Percentiles rank a stretch among this genome's conserved stretches.
phyloP scores from a whole-genome alignment of 2,797 vertebrate genomes.

The Petrocephalus sullivani region DNA sequence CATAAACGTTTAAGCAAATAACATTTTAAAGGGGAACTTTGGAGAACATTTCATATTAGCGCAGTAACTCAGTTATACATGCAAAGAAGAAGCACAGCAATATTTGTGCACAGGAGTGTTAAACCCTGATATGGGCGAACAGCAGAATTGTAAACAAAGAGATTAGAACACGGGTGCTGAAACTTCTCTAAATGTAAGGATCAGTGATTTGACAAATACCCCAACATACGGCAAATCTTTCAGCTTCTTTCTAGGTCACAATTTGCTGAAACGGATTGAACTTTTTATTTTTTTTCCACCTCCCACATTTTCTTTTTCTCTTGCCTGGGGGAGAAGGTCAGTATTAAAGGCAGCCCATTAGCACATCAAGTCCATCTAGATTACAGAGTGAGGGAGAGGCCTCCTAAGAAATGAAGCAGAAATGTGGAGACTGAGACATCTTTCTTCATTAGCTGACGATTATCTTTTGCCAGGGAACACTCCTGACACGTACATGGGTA shows the following conservation, averaged over 20 bases:
- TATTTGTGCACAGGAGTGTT: background rate
- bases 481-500: conserved; percentile 18
- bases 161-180: background rate
- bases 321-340: conserved; percentile 31
- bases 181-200: background rate
- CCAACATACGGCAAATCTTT: conserved; percentile 25
- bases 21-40: background rate
- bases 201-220: conserved; percentile 13
- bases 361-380: conserved; percentile 13
- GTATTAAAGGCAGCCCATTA: conserved; percentile 46
- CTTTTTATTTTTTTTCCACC: conserved; percentile 15
- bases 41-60: background rate
- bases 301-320: conserved; percentile 26
- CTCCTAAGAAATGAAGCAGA: background rate
- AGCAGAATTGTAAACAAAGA: background rate
- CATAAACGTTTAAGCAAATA: background rate
- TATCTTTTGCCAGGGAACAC: conserved; percentile 24
- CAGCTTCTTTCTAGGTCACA: conserved; percentile 51
- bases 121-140: background rate
- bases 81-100: background rate
- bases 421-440: conserved; percentile 3
- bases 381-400: conserved; percentile 15
- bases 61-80: background rate
- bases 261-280: conserved; percentile 48
- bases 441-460: conserved; percentile 23